phyloP scores from a whole-genome alignment of 1,140 invertebrate genomes.

The Meloidogyne exigua region DNA sequence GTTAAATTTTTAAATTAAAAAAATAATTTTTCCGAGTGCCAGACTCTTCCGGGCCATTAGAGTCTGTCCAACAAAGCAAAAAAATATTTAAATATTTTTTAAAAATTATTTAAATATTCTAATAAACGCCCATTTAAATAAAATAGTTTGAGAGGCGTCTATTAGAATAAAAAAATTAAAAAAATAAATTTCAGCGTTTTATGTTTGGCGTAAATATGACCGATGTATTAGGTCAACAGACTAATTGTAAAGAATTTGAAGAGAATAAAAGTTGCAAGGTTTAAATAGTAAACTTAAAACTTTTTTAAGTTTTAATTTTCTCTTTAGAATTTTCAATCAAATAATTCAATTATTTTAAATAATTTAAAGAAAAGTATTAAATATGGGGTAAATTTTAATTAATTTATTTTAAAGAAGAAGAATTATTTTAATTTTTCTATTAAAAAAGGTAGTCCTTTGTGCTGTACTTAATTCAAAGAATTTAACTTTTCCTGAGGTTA shows the following conservation, averaged over 20 bases:
- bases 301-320: too few species aligned
- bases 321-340: conserved; percentile 6
- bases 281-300: neutral
- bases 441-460: conserved; percentile 48
- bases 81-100: too few species aligned
- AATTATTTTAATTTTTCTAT: neutral
- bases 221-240: conserved; percentile 40
- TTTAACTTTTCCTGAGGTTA: conserved; percentile 43
- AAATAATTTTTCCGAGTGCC: too few species aligned
- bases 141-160: neutral
- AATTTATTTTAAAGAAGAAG: too few species aligned
- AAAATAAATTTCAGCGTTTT: conserved; percentile 33
- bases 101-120: too few species aligned
- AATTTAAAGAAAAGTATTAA: conserved; percentile 5
- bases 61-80: too few species aligned
- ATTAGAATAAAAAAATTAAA: neutral
- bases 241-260: conserved; percentile 46
- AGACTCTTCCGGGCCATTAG: too few species aligned
- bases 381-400: neutral
- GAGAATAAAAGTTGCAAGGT: conserved; percentile 47
- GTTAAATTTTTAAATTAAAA: too few species aligned
- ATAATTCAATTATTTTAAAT: conserved; percentile 26
- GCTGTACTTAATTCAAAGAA: conserved; percentile 51
- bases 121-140: conserved; percentile 1
- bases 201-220: conserved; percentile 57